Evolutionary conservation across 2,888 invertebrate genomes (phyloP).

Genomic region (Erebia epiphron): DNA sequence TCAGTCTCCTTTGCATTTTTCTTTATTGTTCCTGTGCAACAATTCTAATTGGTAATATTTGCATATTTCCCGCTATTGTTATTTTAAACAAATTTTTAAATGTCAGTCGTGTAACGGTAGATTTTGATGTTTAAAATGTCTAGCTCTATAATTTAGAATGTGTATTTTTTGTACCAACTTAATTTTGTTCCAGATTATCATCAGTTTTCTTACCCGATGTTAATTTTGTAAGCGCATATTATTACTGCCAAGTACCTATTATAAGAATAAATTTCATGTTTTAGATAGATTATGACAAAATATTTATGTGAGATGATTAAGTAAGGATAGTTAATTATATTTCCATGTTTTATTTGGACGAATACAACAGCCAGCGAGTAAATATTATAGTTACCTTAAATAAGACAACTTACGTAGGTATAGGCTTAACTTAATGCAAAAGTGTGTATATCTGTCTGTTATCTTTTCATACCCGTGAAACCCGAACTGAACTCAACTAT

Average conservation of each 20-base stretch:
- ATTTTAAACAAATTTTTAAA: slow-evolving; percentile 54
- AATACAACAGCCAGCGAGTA: too few species aligned
- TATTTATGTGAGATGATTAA: too few species aligned
- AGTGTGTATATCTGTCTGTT: too few species aligned
- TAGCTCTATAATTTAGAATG: background rate
- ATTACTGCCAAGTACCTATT: background rate
- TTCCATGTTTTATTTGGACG: too few species aligned
- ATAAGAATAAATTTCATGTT: background rate
- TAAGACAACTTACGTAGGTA: too few species aligned
- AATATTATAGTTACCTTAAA: too few species aligned
- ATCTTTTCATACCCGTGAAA: too few species aligned
- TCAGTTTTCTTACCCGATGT: background rate
- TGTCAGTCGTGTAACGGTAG: slow-evolving; percentile 48
- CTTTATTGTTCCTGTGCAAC: slow-evolving; percentile 56
- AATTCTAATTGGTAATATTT: slow-evolving; percentile 78
- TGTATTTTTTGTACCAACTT: background rate
- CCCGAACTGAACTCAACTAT: too few species aligned
- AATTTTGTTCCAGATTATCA: background rate
- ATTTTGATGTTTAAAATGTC: slow-evolving; percentile 9
- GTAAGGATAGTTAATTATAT: too few species aligned
- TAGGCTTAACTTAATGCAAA: too few species aligned
- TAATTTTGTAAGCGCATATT: background rate
- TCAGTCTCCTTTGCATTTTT: slow-evolving; percentile 69
- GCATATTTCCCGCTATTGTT: slow-evolving; percentile 69
- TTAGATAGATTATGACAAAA: background rate